Percentiles rank a stretch among this genome's conserved stretches.
Conservation (phyloP, 2,797 vertebrate genomes). For the Novumbra hubbsi region DNA sequence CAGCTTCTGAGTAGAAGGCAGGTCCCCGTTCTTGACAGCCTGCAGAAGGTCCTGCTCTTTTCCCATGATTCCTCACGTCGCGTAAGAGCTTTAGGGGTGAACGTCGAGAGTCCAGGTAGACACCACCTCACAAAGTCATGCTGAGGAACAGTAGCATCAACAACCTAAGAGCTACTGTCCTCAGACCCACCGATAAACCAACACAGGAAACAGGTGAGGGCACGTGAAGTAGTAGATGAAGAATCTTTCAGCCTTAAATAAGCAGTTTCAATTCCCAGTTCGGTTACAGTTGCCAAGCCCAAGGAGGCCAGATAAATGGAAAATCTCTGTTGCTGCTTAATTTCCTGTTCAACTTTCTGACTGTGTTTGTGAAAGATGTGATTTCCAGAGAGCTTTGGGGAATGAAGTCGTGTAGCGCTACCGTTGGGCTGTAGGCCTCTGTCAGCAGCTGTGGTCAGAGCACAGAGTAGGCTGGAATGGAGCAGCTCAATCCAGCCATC, state of each 20-base stretch:
- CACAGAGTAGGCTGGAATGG: slow-evolving; percentile 12
- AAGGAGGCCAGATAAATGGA: slow-evolving; percentile 16
- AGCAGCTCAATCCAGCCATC: slow-evolving; percentile 17
- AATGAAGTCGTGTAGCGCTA: slow-evolving; percentile 20
- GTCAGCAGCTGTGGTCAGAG: slow-evolving; percentile 27
- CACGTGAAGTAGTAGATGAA: not conserved
- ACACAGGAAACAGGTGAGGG: slow-evolving; percentile 25
- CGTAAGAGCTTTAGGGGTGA: slow-evolving; percentile 14
- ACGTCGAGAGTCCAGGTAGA: slow-evolving; percentile 11
- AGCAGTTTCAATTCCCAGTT: not conserved
- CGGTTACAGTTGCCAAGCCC: not conserved
- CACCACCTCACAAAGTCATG: slow-evolving; percentile 58
- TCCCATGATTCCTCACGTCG: slow-evolving; percentile 60
- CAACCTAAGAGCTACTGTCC: slow-evolving; percentile 39
- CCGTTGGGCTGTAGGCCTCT: slow-evolving; percentile 16
- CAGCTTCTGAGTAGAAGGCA: slow-evolving; percentile 70
- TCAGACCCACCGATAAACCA: slow-evolving; percentile 2
- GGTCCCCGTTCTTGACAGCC: slow-evolving; percentile 76
- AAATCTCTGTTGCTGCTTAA: slow-evolving; percentile 26
- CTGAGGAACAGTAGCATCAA: slow-evolving; percentile 27
- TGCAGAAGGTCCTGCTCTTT: slow-evolving; percentile 80
- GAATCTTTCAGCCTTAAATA: not conserved
- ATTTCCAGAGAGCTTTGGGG: slow-evolving; percentile 20
- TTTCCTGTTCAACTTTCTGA: slow-evolving; percentile 29
- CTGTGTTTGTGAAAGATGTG: slow-evolving; percentile 25